Base-by-base conservation (phyloP, 1,140 invertebrate genomes). In the Drosophila yakuba region DNA sequence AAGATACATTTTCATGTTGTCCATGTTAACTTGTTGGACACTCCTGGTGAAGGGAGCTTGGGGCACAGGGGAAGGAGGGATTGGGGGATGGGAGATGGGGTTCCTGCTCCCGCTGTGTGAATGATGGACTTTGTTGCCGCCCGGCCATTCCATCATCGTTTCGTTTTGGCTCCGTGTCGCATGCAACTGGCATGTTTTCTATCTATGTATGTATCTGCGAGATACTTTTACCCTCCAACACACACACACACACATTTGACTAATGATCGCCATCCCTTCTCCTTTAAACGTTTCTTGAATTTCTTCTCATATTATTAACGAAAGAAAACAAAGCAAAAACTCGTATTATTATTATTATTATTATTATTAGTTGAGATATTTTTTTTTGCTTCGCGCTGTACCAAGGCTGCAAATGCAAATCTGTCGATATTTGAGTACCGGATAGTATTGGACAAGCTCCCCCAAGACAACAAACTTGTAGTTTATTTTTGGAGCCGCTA, bases 401-500 rank as follows among this genome's bases (percentile, higher is more conserved):
- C 52, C 73, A 76, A 76, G 73, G 73, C 59, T 76, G 61, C 48
- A 17, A 73, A 61, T 74, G 61, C 72, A 57, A 75, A 75, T 75
- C 59, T 47, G n/a, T 45, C 20, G 39, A 50, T 61, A 50, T 51
- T 64, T 17, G 60, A 66, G 64, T 51, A 64, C 60, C 57, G 38
- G 38, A 52, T 79, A 75, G 71, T 15, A 74, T 69, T 81, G 20
- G 74, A 63, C 55, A 52, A 71, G 54, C 57, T 28, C 17, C 15
- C 52, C 47, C 48, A 67, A 69, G 62, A 81, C 68, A 82, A 90
- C 69, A 77, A 66, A 60, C 63, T 74, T 68, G 64, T 76, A 58
- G 71, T 73, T 80, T 89, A 90, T 91, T 91, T 88, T 89, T 85
- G 89, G 80, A 89, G 89, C 84, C 89, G 89, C 56, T 91, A 91